Conservation (phyloP, 1,140 invertebrate species). For the Laupala kohalensis region DNA sequence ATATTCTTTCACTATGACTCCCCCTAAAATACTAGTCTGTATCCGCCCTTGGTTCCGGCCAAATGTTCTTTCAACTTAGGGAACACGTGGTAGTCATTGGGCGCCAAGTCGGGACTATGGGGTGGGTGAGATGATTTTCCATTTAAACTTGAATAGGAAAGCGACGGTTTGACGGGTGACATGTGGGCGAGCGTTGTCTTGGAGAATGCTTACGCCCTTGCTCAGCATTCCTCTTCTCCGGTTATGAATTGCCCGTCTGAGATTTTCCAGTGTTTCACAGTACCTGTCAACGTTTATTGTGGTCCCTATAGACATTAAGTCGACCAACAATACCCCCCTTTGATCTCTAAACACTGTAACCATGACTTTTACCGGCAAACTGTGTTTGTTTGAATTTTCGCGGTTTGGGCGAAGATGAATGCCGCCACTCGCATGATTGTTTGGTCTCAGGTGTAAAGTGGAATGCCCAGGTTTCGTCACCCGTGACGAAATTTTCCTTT, state of each 20-base stretch:
- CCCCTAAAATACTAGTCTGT: too few relatives aligned
- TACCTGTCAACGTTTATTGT: constrained; percentile 20
- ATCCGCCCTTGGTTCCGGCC: too few relatives aligned
- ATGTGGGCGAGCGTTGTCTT: constrained; percentile 26
- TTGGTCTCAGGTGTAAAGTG: constrained; percentile 7
- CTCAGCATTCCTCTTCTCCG: constrained; percentile 16
- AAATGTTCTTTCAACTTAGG: too few relatives aligned
- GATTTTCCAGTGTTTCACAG: constrained; percentile 16
- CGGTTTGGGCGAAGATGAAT: constrained; percentile 4
- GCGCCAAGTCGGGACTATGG: constrained; percentile 23
- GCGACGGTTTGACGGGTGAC: constrained; percentile 16
- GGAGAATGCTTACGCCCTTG: too few relatives aligned
- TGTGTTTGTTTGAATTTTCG: constrained; percentile 7
- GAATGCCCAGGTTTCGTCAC: constrained; percentile 2
- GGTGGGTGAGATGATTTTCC: constrained; percentile 27
- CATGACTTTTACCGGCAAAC: too few relatives aligned
- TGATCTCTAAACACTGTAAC: too few relatives aligned
- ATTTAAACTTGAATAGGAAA: constrained; percentile 18
- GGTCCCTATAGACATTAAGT: constrained; percentile 19
- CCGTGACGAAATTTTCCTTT: neutral
- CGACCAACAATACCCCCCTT: constrained; percentile 20
- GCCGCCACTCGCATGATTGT: too few relatives aligned
- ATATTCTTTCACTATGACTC: too few relatives aligned
- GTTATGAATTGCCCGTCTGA: constrained; percentile 15
- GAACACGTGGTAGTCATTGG: constrained; percentile 30